These are phyloP conservation scores for Charadrius vociferus DNA, from an alignment of 2,113 vertebrate genomes.

Conservation along the genomic window DNA sequence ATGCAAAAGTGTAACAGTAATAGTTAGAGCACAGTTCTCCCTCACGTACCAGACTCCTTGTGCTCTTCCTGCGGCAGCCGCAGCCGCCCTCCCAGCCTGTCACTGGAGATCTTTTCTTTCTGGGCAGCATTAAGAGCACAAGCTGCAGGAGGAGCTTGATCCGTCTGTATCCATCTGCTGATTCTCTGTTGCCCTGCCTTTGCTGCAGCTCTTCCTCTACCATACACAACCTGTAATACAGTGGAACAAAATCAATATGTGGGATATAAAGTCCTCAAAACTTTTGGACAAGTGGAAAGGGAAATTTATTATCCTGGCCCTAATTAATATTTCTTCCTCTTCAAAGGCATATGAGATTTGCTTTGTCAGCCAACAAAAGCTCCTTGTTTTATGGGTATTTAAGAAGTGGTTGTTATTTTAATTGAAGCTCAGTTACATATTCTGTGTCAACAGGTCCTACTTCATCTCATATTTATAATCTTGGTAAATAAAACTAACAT, in stretches of 20 bases:
- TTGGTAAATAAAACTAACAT: neutral
- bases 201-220: neutral
- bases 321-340: neutral
- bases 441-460: neutral
- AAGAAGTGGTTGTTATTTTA: neutral
- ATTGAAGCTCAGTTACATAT: neutral
- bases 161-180: neutral
- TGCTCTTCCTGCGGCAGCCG: neutral
- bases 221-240: neutral
- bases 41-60: rapidly evolving
- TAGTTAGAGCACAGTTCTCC: neutral
- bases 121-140: neutral
- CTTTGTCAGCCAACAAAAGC: neutral
- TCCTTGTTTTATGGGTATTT: neutral
- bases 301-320: neutral
- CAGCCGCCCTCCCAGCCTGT: neutral
- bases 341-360: neutral
- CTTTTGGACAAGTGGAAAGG: neutral
- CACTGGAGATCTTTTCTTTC: neutral
- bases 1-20: neutral
- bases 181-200: neutral
- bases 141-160: neutral
- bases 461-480: neutral
- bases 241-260: neutral
- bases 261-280: neutral